Evolutionary conservation across 2,888 invertebrate genomes (phyloP).

Genomic region (Gibbula magus): DNA sequence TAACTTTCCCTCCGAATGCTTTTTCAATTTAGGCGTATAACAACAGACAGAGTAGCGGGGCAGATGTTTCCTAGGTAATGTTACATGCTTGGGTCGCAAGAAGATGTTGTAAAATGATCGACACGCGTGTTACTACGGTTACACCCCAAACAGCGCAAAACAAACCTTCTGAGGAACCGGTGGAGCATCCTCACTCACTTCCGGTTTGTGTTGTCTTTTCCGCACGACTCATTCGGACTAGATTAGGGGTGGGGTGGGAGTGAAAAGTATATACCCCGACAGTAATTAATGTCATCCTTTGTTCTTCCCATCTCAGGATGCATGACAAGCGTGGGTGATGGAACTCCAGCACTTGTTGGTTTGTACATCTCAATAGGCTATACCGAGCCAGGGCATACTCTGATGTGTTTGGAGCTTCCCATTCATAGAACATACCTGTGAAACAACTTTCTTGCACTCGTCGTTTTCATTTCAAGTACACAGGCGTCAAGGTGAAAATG

Average conservation of each 20-base stretch:
- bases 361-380: too few relatives aligned
- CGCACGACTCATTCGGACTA: too few relatives aligned
- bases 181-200: neutral
- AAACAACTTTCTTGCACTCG: too few relatives aligned
- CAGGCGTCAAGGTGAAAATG: too few relatives aligned
- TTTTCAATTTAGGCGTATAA: conserved; percentile 4
- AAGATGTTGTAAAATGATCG: neutral
- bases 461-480: too few relatives aligned
- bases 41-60: neutral
- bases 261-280: too few relatives aligned
- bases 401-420: too few relatives aligned
- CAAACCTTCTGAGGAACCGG: neutral
- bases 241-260: too few relatives aligned
- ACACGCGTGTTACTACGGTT: neutral
- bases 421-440: too few relatives aligned
- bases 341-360: neutral
- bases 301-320: neutral
- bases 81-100: neutral
- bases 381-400: too few relatives aligned
- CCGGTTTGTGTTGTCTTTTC: neutral
- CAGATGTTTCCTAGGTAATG: neutral
- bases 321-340: neutral
- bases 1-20: neutral
- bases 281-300: neutral
- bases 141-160: conserved; percentile 3